Evolutionary conservation across 2,797 vertebrate genomes (phyloP).

Genomic region (Acropternis orthonyx): DNA sequence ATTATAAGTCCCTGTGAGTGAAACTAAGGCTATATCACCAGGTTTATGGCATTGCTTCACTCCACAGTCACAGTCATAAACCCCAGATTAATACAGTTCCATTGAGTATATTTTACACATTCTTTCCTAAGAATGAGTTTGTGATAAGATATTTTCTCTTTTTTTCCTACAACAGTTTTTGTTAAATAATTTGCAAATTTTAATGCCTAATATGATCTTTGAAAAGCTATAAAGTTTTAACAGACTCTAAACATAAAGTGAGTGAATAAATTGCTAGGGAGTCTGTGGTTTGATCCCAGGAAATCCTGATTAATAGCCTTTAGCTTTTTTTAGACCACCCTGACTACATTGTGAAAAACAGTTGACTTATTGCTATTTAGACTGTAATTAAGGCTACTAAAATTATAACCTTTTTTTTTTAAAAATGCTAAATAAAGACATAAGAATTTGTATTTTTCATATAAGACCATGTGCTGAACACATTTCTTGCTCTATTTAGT

Average conservation of each 20-base stretch:
- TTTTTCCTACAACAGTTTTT: slow-evolving; percentile 48
- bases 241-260: slow-evolving; percentile 68
- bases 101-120: slow-evolving; percentile 49
- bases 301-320: slow-evolving; percentile 78
- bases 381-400: slow-evolving; percentile 56
- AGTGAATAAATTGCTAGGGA: slow-evolving; percentile 57
- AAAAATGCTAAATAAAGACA: slow-evolving; percentile 29
- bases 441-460: slow-evolving; percentile 33
- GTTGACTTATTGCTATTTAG: slow-evolving; percentile 68
- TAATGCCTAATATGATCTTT: slow-evolving; percentile 71
- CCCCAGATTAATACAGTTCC: slow-evolving; percentile 55
- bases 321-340: slow-evolving; percentile 72
- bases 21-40: slow-evolving; percentile 41
- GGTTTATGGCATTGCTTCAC: slow-evolving; percentile 61
- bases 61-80: slow-evolving; percentile 51
- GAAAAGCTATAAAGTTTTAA: slow-evolving; percentile 75
- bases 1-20: slow-evolving; percentile 1
- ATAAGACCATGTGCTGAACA: neutral
- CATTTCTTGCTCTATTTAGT: slow-evolving; percentile 26
- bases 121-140: slow-evolving; percentile 56
- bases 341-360: slow-evolving; percentile 68
- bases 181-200: slow-evolving; percentile 63
- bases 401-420: slow-evolving; percentile 38
- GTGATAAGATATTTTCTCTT: slow-evolving; percentile 57
- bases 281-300: slow-evolving; percentile 74